Percentiles rank a stretch among this genome's conserved stretches.
These are phyloP conservation scores for Triplophysa dalaica DNA, from an alignment of 2,113 vertebrate genomes.

Conservation along the genomic window DNA sequence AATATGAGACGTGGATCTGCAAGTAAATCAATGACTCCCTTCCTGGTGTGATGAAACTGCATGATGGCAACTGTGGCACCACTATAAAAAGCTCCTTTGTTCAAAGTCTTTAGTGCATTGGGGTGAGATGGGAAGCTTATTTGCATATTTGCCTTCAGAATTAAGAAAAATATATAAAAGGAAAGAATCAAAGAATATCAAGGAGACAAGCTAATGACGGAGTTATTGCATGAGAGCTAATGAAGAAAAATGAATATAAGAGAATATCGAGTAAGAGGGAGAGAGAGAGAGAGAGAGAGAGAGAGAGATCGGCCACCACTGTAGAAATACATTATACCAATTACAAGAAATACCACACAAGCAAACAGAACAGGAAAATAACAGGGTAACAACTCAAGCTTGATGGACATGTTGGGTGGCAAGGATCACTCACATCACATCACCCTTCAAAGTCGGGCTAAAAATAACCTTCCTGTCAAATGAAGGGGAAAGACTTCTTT, in stretches of 20 bases:
- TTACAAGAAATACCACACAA: neutral
- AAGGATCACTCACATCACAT: neutral
- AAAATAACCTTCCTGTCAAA: conserved; percentile 19
- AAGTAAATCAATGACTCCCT: neutral
- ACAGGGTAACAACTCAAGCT: neutral
- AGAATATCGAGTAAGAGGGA: neutral
- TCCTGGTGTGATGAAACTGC: neutral
- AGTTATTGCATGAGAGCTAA: conserved; percentile 16
- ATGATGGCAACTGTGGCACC: neutral
- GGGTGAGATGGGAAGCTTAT: neutral
- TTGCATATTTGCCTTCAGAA: neutral
- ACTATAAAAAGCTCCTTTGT: neutral
- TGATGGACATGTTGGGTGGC: neutral
- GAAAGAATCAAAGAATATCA: neutral
- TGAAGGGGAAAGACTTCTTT: neutral
- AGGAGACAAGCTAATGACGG: conserved; percentile 27
- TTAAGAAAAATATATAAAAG: neutral
- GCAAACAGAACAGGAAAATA: neutral
- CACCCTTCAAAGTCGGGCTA: conserved; percentile 10
- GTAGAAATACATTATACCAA: neutral
- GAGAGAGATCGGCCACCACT: neutral
- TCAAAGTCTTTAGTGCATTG: neutral
- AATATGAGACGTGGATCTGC: neutral
- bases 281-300: conserved; percentile 21
- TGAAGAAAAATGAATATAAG: conserved; percentile 7